These are phyloP conservation scores for Elegia similella DNA, from an alignment of 2,888 invertebrate species.

Conservation along the genomic window DNA sequence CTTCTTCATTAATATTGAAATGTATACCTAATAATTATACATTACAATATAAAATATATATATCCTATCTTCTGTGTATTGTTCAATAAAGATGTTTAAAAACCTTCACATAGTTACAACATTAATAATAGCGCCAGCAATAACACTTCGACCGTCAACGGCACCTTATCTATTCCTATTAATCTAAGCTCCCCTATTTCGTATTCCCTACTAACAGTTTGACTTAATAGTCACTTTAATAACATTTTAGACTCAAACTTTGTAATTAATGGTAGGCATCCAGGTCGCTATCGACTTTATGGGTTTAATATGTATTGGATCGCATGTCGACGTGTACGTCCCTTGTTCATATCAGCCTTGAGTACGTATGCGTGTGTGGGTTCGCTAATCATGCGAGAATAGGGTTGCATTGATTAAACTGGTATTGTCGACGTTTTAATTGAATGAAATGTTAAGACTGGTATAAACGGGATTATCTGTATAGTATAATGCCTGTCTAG, in stretches of 20 bases:
- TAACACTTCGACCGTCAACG: too few species aligned
- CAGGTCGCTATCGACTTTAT: constrained; percentile 16
- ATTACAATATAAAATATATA: too few species aligned
- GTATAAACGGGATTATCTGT: not conserved
- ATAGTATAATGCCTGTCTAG: not conserved
- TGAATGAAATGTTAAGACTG: not conserved
- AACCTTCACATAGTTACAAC: too few species aligned
- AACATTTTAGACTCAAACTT: constrained; percentile 41
- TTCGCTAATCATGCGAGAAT: constrained; percentile 35
- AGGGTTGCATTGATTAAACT: not conserved
- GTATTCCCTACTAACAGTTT: constrained; percentile 60
- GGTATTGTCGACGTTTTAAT: not conserved
- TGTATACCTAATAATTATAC: too few species aligned
- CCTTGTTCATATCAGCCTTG: not conserved
- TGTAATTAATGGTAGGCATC: constrained; percentile 41
- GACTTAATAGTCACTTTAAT: constrained; percentile 57
- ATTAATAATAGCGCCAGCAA: too few species aligned
- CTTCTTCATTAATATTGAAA: too few species aligned
- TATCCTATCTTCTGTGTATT: too few species aligned
- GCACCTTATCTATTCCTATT: too few species aligned
- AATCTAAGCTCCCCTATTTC: constrained; percentile 30
- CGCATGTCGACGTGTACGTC: constrained; percentile 25
- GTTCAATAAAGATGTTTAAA: too few species aligned
- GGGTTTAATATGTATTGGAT: constrained; percentile 20
- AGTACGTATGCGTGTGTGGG: constrained; percentile 18